A percentile compares a stretch with the other conserved stretches of the same genome.
Evolutionary conservation across 1,140 invertebrate species (phyloP).

Genomic region (Calliopsis andreniformis): DNA sequence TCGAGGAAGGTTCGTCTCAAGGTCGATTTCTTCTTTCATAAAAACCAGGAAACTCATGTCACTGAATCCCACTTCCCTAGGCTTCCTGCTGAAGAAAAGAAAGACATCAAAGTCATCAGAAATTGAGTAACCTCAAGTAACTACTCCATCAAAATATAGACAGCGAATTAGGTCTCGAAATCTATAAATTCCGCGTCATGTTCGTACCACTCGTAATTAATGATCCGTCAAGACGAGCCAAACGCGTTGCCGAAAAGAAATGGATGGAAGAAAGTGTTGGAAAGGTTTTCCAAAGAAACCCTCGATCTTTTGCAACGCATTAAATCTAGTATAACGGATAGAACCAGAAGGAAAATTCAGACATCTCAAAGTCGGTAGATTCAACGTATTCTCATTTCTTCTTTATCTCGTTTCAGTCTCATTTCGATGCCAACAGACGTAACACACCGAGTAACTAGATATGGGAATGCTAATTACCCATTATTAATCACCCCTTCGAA

Average conservation of each 20-base stretch:
- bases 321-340: conserved; percentile 7
- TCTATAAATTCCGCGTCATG: not conserved
- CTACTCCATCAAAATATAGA: not conserved
- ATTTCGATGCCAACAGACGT: conserved; percentile 53
- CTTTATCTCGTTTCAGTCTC: conserved; percentile 39
- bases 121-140: not conserved
- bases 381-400: conserved; percentile 5
- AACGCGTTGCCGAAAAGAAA: not conserved
- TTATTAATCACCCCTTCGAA: conserved; percentile 63
- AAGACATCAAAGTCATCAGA: not conserved
- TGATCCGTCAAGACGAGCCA: not conserved
- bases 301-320: conserved; percentile 24
- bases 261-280: conserved; percentile 7
- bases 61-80: no score
- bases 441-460: conserved; percentile 67
- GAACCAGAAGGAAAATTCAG: not conserved
- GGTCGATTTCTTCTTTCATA: no score
- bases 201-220: conserved; percentile 14
- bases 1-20: no score
- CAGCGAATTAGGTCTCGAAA: not conserved
- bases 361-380: not conserved
- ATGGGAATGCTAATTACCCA: conserved; percentile 62
- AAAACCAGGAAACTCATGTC: no score
- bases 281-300: conserved; percentile 1
- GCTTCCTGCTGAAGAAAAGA: no score